Percentiles rank a stretch among this genome's conserved stretches.
Evolutionary conservation across 2,113 vertebrate genomes (phyloP).

Genomic region (Podarcis cretensis): DNA sequence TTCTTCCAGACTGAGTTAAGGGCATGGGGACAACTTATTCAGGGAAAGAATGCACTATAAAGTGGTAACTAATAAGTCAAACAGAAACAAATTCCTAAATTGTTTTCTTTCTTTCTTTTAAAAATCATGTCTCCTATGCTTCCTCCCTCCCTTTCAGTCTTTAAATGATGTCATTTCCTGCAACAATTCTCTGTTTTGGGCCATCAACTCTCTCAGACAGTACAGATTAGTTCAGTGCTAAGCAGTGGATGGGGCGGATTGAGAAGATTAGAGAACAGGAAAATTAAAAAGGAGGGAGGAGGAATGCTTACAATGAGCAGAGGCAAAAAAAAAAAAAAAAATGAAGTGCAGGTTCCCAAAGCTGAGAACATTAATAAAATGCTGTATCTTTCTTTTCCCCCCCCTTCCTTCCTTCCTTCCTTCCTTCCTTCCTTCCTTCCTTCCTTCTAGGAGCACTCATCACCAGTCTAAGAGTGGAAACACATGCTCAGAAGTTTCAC

Average conservation of each 20-base stretch:
- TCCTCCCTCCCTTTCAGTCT: not conserved
- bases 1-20: conserved; percentile 10
- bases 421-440: too few species aligned
- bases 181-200: conserved; percentile 9
- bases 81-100: not conserved
- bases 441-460: not conserved
- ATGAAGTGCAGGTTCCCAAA: not conserved
- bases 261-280: not conserved
- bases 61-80: not conserved
- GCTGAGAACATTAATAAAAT: not conserved
- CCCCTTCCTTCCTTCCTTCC: not conserved
- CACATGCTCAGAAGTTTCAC: not conserved
- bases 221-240: not conserved
- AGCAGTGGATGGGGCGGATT: not conserved
- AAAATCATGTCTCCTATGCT: not conserved
- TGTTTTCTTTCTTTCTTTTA: not conserved
- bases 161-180: not conserved
- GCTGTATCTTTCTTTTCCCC: not conserved
- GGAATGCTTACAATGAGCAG: not conserved
- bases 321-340: too few species aligned
- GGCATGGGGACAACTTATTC: not conserved
- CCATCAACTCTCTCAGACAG: not conserved
- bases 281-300: not conserved
- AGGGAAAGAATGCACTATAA: not conserved
- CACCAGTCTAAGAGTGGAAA: not conserved